These are phyloP conservation scores for Gorsachius goisagi DNA, from an alignment of 2,113 vertebrate genomes.

Conservation along the genomic window DNA sequence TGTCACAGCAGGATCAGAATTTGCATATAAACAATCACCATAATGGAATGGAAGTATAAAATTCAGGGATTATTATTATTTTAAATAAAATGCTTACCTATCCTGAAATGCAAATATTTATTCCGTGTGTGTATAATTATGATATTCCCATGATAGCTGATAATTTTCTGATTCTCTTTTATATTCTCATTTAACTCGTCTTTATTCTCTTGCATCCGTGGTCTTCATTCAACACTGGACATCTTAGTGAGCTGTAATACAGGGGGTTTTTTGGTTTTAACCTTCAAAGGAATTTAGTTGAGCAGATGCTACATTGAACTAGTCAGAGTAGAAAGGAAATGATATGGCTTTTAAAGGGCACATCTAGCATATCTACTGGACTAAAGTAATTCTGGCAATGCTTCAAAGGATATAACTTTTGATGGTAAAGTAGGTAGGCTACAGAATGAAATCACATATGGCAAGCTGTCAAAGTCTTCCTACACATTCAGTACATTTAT, in stretches of 20 bases:
- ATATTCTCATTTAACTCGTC: neutral
- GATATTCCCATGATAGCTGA: neutral
- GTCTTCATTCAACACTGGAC: conserved; percentile 51
- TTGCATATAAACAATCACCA: conserved; percentile 67
- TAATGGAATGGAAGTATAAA: conserved; percentile 46
- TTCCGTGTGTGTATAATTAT: conserved; percentile 50
- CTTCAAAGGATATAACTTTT: conserved; percentile 90
- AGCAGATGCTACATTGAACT: conserved; percentile 81
- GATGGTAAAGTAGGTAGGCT: conserved; percentile 89
- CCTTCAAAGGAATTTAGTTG: conserved; percentile 83
- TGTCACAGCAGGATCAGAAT: conserved; percentile 65
- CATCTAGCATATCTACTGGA: conserved; percentile 80
- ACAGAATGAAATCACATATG: conserved; percentile 93
- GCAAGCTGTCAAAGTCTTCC: conserved; percentile 88
- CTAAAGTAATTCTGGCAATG: conserved; percentile 84
- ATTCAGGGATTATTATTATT: conserved; percentile 43
- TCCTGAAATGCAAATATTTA: conserved; percentile 59
- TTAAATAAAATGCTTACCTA: conserved; percentile 50
- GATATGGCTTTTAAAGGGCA: conserved; percentile 83
- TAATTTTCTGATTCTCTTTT: conserved; percentile 10
- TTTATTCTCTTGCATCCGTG: conserved; percentile 9
- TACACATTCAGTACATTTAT: conserved; percentile 92
- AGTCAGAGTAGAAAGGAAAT: conserved; percentile 80
- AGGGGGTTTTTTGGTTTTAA: conserved; percentile 70
- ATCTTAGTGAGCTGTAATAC: conserved; percentile 37